Percentiles rank a stretch among this genome's conserved stretches.
phyloP scores from a whole-genome alignment of 2,888 invertebrate genomes.

The Xylocampa areola region DNA sequence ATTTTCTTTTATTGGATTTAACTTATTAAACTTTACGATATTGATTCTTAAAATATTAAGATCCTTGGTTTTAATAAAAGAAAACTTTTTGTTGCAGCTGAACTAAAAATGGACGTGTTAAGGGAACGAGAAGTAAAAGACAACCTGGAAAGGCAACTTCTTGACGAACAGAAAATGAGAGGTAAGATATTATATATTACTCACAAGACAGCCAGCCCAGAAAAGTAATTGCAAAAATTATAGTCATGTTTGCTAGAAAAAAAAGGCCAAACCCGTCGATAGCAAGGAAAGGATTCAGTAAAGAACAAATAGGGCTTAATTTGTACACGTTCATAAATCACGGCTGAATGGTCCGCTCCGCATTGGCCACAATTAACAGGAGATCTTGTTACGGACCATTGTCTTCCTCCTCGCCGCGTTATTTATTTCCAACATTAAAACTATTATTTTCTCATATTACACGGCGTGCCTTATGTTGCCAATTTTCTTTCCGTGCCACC shows the following conservation, averaged over 20 bases:
- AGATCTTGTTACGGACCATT: conserved; percentile 87
- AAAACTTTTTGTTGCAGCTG: conserved; percentile 92
- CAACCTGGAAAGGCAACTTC: conserved; percentile 97
- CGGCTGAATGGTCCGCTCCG: conserved; percentile 73
- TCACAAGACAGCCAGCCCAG: conserved; percentile 4
- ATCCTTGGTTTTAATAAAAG: conserved; percentile 9
- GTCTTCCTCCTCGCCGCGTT: conserved; percentile 82
- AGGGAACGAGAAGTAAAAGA: conserved; percentile 98
- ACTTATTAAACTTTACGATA: conserved; percentile 58
- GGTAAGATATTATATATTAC: conserved; percentile 91
- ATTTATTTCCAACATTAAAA: conserved; percentile 87
- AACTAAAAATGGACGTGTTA: conserved; percentile 98
- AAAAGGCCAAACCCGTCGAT: conserved; percentile 32
- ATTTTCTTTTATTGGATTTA: conserved; percentile 70
- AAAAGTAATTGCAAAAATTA: conserved; percentile 1
- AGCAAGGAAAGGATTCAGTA: conserved; percentile 57
- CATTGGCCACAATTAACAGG: conserved; percentile 85
- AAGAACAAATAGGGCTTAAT: conserved; percentile 81
- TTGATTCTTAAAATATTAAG: conserved; percentile 31
- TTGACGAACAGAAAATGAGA: conserved; percentile 98
- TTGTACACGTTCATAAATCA: conserved; percentile 85
- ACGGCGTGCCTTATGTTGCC: conserved; percentile 73
- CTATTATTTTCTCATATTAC: conserved; percentile 85
- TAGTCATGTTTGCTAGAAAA: conserved; percentile 15
- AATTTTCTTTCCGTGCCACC: conserved; percentile 81